Conservation (phyloP, 30 jellyfish, hydroid and myxozoan species). For the Turritopsis rubra region DNA sequence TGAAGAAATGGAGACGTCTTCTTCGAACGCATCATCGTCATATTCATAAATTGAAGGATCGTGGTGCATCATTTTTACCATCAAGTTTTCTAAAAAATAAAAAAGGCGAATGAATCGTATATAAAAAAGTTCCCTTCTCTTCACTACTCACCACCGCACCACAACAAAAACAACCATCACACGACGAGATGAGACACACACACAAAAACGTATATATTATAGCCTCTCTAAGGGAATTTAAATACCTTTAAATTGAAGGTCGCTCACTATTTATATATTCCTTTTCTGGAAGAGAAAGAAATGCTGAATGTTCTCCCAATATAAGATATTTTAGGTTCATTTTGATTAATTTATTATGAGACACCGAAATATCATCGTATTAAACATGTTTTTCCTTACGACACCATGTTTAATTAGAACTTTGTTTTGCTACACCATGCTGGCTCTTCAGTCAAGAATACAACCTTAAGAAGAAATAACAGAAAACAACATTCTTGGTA, state of each 20-base stretch:
- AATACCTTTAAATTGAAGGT: not conserved
- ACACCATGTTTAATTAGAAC: not conserved
- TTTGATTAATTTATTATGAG: not conserved
- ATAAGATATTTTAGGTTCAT: not conserved
- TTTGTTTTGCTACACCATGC: not conserved
- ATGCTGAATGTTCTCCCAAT: not conserved
- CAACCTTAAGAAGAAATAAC: not conserved
- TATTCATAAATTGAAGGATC: not conserved
- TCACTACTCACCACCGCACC: too few relatives aligned
- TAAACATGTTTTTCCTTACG: not conserved
- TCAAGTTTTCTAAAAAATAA: too few relatives aligned
- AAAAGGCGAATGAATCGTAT: too few relatives aligned
- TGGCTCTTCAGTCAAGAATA: not conserved
- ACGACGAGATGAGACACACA: not conserved
- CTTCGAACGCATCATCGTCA: slow-evolving; percentile 7
- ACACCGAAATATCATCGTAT: not conserved
- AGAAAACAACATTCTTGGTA: not conserved
- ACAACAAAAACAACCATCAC: too few relatives aligned
- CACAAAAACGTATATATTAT: too few relatives aligned
- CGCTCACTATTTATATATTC: not conserved
- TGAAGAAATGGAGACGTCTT: not conserved
- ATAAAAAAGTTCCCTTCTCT: too few relatives aligned
- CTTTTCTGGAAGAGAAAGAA: not conserved
- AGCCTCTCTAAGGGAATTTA: not conserved
- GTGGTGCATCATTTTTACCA: not conserved